phyloP scores from a whole-genome alignment of 2,888 invertebrate species.

The Ctena decussata region DNA sequence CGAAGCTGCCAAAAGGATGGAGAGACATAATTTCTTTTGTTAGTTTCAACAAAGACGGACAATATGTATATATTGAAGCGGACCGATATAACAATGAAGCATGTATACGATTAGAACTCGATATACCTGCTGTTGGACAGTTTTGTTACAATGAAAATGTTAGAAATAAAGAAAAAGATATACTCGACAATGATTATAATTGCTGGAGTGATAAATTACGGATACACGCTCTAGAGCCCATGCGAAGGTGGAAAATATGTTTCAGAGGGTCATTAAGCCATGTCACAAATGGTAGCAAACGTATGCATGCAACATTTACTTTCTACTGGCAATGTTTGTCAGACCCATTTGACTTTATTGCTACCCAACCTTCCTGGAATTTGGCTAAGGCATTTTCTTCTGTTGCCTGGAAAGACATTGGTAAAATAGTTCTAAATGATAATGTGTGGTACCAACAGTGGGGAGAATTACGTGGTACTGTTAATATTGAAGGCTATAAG shows the following conservation, averaged over 20 bases:
- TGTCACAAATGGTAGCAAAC: not conserved
- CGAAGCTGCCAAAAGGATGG: not conserved
- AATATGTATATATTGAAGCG: not conserved
- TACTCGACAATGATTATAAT: not conserved
- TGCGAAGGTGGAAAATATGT: not conserved
- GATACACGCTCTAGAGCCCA: not conserved
- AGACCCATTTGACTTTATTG: not conserved
- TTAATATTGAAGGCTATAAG: not conserved
- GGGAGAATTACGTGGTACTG: constrained; percentile 8
- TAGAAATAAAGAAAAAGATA: not conserved
- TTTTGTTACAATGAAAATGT: not conserved
- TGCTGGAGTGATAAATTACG: not conserved
- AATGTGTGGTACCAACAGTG: not conserved
- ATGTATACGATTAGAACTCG: not conserved
- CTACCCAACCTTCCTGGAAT: not conserved
- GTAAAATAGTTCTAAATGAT: not conserved
- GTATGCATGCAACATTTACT: not conserved
- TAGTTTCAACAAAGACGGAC: not conserved
- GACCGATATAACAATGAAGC: too few relatives aligned
- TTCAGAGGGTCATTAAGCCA: not conserved
- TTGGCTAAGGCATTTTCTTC: not conserved
- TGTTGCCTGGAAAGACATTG: not conserved
- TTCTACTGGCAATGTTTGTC: constrained; percentile 2
- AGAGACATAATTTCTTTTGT: not conserved
- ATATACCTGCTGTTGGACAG: not conserved